phyloP scores from a whole-genome alignment of 1,140 invertebrate species.

The Caenorhabditis elegans region DNA sequence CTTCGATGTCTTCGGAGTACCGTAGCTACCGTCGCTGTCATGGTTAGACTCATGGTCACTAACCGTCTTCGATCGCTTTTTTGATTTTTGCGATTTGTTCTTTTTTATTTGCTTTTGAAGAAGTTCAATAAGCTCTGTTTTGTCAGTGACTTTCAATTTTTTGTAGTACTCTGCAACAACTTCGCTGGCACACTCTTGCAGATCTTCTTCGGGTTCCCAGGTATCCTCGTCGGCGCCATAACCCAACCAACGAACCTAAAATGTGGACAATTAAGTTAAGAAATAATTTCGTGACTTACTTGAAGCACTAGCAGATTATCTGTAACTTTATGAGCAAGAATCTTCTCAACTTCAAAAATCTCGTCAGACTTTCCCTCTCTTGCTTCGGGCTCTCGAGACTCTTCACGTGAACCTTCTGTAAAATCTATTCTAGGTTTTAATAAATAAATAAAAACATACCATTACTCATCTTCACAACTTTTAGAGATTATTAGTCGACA shows the following conservation, averaged over 20 bases:
- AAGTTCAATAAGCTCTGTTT: neutral
- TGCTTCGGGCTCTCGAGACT: neutral
- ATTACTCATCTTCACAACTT: neutral
- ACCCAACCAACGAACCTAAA: neutral
- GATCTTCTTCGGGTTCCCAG: neutral
- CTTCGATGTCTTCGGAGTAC: neutral
- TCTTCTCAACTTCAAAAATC: neutral
- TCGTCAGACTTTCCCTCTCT: constrained; percentile 7
- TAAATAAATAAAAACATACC: neutral
- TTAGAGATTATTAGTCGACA: too few relatives aligned
- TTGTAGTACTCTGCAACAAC: neutral
- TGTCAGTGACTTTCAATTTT: neutral
- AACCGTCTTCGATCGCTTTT: neutral
- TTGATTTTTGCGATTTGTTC: neutral
- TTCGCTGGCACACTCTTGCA: neutral
- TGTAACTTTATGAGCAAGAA: neutral
- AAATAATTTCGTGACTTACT: neutral
- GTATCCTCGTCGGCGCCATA: neutral
- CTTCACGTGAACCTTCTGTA: neutral
- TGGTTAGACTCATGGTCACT: neutral
- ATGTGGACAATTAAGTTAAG: neutral
- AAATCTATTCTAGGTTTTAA: neutral
- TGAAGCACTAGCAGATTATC: neutral
- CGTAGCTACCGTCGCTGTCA: neutral
- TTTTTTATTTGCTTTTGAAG: neutral